phyloP scores from a whole-genome alignment of 1,140 invertebrate genomes.

The Nixonia krombeini region DNA sequence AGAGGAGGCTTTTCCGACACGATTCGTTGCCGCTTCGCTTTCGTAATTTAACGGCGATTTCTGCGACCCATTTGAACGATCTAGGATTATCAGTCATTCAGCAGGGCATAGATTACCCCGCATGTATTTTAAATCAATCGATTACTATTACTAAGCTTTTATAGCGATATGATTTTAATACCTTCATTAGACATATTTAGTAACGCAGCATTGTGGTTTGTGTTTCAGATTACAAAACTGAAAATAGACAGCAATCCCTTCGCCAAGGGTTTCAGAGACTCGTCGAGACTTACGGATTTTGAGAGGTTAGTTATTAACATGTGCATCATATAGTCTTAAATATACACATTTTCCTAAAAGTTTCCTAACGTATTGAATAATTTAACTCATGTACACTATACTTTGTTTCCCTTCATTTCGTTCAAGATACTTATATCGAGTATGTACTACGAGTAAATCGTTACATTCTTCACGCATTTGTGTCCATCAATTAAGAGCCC shows the following conservation, averaged over 20 bases:
- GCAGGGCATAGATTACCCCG: no score
- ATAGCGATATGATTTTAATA: no score
- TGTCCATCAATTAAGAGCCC: no score
- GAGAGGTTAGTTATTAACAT: slow-evolving; percentile 77
- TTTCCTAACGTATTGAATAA: no score
- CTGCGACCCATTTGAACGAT: slow-evolving; percentile 40
- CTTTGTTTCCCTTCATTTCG: no score
- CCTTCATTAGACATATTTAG: neutral
- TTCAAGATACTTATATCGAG: no score
- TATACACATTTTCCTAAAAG: neutral
- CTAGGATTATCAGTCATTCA: slow-evolving; percentile 28
- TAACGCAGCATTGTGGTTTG: slow-evolving; percentile 4
- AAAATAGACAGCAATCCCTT: slow-evolving; percentile 91
- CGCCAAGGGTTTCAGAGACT: slow-evolving; percentile 87
- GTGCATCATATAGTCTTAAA: neutral
- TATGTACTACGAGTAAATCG: no score
- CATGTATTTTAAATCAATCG: no score
- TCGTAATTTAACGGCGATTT: slow-evolving; percentile 53
- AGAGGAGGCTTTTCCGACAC: slow-evolving; percentile 47
- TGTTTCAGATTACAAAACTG: slow-evolving; percentile 90
- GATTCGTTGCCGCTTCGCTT: slow-evolving; percentile 51
- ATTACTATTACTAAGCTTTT: no score
- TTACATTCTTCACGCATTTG: no score
- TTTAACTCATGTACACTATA: no score
- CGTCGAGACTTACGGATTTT: slow-evolving; percentile 88